Evolutionary conservation across 2,797 vertebrate genomes (phyloP).

Genomic region (Myripristis jacobus): DNA sequence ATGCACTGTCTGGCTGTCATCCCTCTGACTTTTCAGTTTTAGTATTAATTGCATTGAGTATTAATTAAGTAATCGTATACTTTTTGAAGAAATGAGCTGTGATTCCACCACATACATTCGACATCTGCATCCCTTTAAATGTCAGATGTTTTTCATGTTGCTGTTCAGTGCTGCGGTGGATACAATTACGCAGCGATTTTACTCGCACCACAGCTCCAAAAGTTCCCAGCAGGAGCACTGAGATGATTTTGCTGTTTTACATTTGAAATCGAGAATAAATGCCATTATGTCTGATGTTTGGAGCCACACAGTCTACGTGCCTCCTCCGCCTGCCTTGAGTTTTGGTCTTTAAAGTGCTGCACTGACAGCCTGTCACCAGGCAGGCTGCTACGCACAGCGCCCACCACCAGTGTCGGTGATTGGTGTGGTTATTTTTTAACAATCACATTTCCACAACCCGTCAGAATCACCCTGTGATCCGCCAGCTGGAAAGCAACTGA

Average conservation of each 20-base stretch:
- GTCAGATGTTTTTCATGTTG: not conserved
- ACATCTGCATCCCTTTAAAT: not conserved
- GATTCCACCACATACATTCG: not conserved
- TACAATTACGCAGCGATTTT: not conserved
- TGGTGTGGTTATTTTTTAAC: conserved; percentile 28
- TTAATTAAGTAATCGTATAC: not conserved
- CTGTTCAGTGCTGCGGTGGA: not conserved
- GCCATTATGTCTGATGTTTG: not conserved
- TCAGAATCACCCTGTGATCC: conserved; percentile 18
- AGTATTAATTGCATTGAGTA: no score
- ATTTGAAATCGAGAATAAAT: not conserved
- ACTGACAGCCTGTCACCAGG: not conserved
- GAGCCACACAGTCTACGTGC: not conserved
- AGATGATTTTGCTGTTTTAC: not conserved
- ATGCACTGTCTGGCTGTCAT: not conserved
- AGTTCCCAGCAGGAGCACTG: not conserved
- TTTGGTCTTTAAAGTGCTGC: not conserved
- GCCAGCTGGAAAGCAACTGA: conserved; percentile 42
- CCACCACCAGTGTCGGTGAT: not conserved
- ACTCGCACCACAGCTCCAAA: not conserved
- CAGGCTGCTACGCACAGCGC: conserved; percentile 2
- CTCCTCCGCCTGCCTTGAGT: conserved; percentile 1
- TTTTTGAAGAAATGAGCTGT: not conserved
- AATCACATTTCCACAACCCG: conserved; percentile 4
- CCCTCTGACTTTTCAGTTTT: not conserved